Percentiles rank a stretch among this genome's conserved stretches.
Conservation (phyloP, 1,140 invertebrate genomes). For the Macrocentrus cingulum region DNA sequence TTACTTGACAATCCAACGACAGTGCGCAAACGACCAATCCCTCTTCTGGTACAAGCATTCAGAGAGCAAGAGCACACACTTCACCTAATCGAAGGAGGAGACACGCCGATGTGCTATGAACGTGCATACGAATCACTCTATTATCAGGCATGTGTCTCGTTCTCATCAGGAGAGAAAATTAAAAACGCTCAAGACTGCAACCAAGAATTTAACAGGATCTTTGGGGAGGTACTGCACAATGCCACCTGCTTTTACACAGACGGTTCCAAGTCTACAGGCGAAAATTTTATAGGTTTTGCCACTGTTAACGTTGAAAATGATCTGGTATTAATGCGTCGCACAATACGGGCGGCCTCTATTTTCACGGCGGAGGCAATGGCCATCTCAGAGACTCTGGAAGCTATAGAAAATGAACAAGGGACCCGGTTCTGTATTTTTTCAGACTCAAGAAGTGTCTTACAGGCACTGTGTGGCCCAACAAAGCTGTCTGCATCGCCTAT, state of each 20-base stretch:
- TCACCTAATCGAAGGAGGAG: background rate
- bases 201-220: slow-evolving; percentile 7
- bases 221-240: background rate
- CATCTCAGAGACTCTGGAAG: background rate
- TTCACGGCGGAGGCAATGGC: slow-evolving; percentile 14
- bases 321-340: background rate
- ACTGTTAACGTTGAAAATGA: background rate
- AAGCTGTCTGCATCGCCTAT: background rate
- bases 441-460: slow-evolving; percentile 9
- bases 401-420: background rate
- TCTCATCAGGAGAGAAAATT: background rate
- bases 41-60: slow-evolving; percentile 1
- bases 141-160: background rate
- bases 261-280: background rate
- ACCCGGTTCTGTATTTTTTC: background rate
- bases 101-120: slow-evolving; percentile 7
- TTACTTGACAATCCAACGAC: slow-evolving; percentile 4
- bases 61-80: background rate
- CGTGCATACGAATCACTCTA: slow-evolving; percentile 1
- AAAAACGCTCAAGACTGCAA: background rate
- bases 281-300: slow-evolving; percentile 5
- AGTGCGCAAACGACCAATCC: background rate
- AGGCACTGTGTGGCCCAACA: background rate
- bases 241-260: slow-evolving; percentile 11
- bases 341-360: background rate